These are phyloP conservation scores for Synanthedon andrenaeformis DNA, from an alignment of 2,888 invertebrate species.

Conservation along the genomic window DNA sequence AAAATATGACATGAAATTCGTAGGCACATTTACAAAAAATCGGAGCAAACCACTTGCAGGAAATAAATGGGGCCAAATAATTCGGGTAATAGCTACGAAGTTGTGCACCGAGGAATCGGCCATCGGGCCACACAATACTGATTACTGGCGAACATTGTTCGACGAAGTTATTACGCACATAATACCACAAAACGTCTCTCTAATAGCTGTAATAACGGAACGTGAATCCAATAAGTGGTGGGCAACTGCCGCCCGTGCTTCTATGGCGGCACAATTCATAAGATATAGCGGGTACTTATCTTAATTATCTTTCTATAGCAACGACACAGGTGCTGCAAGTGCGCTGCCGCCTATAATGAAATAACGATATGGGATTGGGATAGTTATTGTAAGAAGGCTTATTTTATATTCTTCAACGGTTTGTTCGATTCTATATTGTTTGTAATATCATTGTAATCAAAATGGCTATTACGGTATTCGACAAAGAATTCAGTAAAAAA, in stretches of 20 bases:
- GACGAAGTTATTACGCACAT: conserved; percentile 27
- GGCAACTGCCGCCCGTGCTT: conserved; percentile 7
- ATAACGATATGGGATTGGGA: too few species aligned
- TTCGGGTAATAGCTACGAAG: neutral
- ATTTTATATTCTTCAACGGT: neutral
- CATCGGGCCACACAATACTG: conserved; percentile 7
- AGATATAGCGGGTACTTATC: neutral
- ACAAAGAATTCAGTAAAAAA: too few species aligned
- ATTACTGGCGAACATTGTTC: conserved; percentile 11
- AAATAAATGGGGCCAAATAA: too few species aligned
- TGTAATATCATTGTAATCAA: too few species aligned
- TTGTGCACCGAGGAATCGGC: neutral
- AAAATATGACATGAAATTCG: too few species aligned
- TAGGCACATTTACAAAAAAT: too few species aligned
- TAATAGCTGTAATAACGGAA: conserved; percentile 41
- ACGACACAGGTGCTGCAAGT: too few species aligned
- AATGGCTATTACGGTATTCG: too few species aligned
- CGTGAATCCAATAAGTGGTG: conserved; percentile 41
- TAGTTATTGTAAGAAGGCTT: neutral
- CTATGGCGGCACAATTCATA: neutral
- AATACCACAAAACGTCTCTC: conserved; percentile 27
- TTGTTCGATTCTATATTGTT: too few species aligned
- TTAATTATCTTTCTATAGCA: too few species aligned
- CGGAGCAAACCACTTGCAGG: too few species aligned
- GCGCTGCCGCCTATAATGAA: too few species aligned